Base-by-base conservation (phyloP, 2,888 invertebrate genomes). In the Erynnis tages region DNA sequence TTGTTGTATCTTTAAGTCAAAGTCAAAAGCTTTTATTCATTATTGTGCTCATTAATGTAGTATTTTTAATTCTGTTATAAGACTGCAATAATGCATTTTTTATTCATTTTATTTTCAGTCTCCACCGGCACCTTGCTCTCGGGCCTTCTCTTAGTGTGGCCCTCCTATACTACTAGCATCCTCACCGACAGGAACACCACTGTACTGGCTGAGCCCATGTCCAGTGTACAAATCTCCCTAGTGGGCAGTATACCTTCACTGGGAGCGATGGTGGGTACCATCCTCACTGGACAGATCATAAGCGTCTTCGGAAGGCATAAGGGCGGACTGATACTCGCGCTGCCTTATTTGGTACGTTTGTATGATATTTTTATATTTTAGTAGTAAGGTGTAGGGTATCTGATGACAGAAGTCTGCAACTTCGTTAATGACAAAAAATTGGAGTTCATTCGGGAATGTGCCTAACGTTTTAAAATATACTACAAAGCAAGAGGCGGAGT, bases 221-320 rank as follows among this genome's bases (percentile, higher is more conserved):
- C 84, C 1, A 70, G 80, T 17, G 71, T 87, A 0, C 85, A 85
- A 44, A 71, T 79, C 0, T 90, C 92, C 0, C 83, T 92, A 77
- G 64, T 93, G 4, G 91, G 90, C 0, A 91, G 91, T 27, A 66
- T 91, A 1, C 85, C 92, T 0, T 89, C 91, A 13, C 61, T 92
- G 6, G 90, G 91, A 1, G 92, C 91, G 0, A 76, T 91, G 55
- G 1, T 86, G 0, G 86, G 87, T 0, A 86, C 90, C 0, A 82
- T 87, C 0, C 37, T 89, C 0, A 81, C 83, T 45, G 91, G 91
- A 0, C 27, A 69, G 0, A 30, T 90, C 1, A 81, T 91, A 0
- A 84, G 92, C 54, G 78, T 57, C 11, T 69, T 90, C 14, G 92
- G 92, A 1, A 80, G 92, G 25, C 91, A 91, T 65, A 71, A 76